Conservation (phyloP, 2,113 vertebrate genomes). For the Dinomys branickii region DNA sequence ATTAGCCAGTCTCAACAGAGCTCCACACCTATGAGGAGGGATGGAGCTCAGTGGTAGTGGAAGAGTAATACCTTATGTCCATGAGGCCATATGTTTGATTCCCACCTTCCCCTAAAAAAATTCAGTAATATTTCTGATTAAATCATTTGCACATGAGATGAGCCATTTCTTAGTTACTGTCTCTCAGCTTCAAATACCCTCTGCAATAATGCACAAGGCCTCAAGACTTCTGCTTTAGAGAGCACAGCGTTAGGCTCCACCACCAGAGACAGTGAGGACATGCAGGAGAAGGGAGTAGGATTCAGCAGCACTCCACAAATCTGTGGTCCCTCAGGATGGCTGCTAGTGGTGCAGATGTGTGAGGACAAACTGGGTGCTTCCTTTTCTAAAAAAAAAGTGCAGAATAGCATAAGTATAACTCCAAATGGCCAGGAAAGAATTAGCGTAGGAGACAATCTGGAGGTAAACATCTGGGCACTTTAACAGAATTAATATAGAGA, state of each 20-base stretch:
- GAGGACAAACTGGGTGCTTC: not conserved
- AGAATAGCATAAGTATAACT: not conserved
- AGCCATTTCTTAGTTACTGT: not conserved
- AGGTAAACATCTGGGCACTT: not conserved
- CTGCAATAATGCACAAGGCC: not conserved
- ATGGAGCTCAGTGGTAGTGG: not conserved
- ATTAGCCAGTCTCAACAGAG: not conserved
- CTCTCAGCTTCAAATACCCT: not conserved
- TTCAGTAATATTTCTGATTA: not conserved
- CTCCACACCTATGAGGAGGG: not conserved
- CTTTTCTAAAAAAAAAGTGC: not conserved
- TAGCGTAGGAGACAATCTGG: not conserved
- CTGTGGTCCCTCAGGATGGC: not conserved
- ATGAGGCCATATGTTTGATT: not conserved
- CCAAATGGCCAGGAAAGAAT: not conserved
- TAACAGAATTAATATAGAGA: not conserved
- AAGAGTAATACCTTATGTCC: not conserved
- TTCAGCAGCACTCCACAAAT: not conserved
- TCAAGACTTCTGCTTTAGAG: not conserved
- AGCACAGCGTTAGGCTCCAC: not conserved
- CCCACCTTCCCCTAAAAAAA: not conserved
- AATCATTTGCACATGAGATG: not conserved
- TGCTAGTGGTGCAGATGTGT: not conserved
- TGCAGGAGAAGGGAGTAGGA: not conserved
- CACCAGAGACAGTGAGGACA: not conserved